A percentile compares a stretch with the other conserved stretches of the same genome.
These are phyloP conservation scores for Diadumene lineata DNA, from an alignment of 92 coral and sea anemone genomes.

Conservation along the genomic window DNA sequence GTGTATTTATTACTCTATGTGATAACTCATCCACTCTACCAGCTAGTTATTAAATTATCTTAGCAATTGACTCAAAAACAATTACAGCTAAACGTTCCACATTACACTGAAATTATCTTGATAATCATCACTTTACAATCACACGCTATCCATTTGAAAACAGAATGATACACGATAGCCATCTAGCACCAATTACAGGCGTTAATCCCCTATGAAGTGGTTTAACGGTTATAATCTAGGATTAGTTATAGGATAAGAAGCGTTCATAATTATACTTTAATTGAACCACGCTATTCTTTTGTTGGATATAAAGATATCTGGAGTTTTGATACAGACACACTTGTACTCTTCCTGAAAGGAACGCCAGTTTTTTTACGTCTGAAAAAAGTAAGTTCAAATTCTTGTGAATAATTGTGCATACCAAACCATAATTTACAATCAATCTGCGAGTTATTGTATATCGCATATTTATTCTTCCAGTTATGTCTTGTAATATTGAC, in stretches of 20 bases:
- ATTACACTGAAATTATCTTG: neutral
- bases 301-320: neutral
- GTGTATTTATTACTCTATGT: no score
- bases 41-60: neutral
- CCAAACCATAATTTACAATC: neutral
- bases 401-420: neutral
- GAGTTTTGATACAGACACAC: neutral
- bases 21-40: neutral
- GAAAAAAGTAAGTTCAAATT: neutral
- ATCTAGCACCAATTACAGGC: neutral
- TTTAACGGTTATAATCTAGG: neutral
- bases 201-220: neutral
- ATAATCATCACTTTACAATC: neutral
- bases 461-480: no score
- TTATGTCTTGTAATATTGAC: no score
- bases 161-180: neutral
- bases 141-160: neutral
- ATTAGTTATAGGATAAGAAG: neutral
- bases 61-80: neutral
- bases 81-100: neutral
- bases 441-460: neutral
- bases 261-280: neutral
- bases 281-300: neutral
- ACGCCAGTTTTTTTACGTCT: neutral
- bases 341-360: neutral